Base-by-base conservation (phyloP, 2,113 vertebrate genomes). In the Solea solea region DNA sequence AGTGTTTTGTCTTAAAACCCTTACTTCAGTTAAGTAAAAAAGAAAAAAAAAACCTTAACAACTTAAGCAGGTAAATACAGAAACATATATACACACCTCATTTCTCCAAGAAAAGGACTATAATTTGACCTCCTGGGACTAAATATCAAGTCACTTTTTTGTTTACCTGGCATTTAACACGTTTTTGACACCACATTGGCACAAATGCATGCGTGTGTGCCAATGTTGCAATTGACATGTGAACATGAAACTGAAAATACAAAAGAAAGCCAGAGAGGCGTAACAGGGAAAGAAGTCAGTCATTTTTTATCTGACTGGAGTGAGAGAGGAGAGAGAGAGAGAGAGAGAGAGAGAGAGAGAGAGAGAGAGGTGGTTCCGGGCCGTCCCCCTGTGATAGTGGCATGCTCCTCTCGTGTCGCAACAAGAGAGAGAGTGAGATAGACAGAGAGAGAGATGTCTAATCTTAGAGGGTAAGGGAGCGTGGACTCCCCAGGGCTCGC, bases 361-460 rank as follows among this genome's bases (percentile, higher is more conserved):
- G 58, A 68, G 51, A 56, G 45, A 57, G 74, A 25, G 41, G 45
- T 89, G 72, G 90, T 93, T 93, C 89, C 73, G 78, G 88, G 92
- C 89, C 71, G 81, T 92, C 92, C 86, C 75, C 63, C 73, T 72
- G 45, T 86, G 86, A 89, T 88, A 66, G 87, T 78, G 83, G 82
- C 87, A 83, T 90, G 87, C 84, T 90, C 88, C 88, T 90, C 87
- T 91, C 72, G 50, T 91, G 90, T 91, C 85, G 84, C 90, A 66
- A 78, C 59, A 88, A 95, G 82, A 81, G 83, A 54, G 83, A 94
- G 86, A 93, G 91, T 89, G 89, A 94, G 88, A 92, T 91, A 88
- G 90, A 88, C 85, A 55, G 84, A 95, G 88, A 93, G 88, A 93
- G 90, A 86, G 90, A 90, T 88, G 88, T 96, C 93, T 95, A 92